These are phyloP conservation scores for Prostheceraeus crozeri DNA, from an alignment of 2,888 invertebrate genomes.

Conservation along the genomic window DNA sequence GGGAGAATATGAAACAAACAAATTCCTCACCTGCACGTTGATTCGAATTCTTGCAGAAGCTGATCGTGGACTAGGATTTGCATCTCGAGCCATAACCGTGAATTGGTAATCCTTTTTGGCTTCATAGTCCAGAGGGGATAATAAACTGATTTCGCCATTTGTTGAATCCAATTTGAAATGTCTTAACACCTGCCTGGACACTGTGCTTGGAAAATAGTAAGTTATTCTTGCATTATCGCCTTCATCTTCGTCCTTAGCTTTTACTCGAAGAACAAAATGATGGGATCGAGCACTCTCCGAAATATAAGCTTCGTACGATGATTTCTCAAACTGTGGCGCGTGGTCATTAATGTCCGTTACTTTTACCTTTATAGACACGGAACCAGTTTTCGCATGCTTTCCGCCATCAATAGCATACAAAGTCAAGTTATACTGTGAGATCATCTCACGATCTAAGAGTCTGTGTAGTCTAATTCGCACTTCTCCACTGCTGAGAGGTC, in stretches of 20 bases:
- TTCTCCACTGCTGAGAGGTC: background rate
- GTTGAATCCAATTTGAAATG: background rate
- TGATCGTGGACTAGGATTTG: background rate
- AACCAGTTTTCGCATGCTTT: background rate
- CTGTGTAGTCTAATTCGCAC: background rate
- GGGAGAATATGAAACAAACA: too few relatives aligned
- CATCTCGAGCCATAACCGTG: constrained; percentile 11
- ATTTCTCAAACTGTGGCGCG: background rate
- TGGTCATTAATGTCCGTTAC: constrained; percentile 14
- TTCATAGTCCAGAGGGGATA: background rate
- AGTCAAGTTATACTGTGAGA: background rate
- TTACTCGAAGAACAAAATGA: background rate
- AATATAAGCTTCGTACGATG: background rate
- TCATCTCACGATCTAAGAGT: background rate
- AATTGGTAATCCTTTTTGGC: background rate
- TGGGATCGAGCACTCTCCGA: background rate
- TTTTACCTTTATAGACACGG: background rate
- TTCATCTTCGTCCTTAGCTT: background rate
- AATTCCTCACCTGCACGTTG: too few relatives aligned
- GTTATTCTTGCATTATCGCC: background rate
- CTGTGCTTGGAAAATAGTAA: background rate
- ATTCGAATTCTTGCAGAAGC: too few relatives aligned
- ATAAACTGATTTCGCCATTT: background rate
- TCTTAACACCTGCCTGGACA: background rate
- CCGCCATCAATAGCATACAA: background rate